Base-by-base conservation (phyloP, 2,888 invertebrate species). In the Scaptomyza cyrtandrae region DNA sequence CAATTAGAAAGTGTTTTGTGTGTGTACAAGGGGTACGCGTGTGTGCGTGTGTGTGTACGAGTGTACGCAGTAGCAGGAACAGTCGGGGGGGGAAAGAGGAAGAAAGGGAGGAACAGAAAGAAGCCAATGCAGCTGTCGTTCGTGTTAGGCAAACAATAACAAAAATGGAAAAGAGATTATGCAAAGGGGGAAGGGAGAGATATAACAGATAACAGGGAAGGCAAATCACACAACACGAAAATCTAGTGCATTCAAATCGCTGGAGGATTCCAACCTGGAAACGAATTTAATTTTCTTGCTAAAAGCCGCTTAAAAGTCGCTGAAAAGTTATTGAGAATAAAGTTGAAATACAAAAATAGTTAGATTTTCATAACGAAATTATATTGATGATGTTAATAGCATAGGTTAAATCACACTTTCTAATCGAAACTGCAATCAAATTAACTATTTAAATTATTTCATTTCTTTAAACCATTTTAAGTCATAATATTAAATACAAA, bases 1-100 rank as follows among this genome's bases (percentile, higher is more conserved):
- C 87, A 85, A 88, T 88, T 84, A 84, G 77, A 69, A 64, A 62
- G 55, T 72, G 71, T 80, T 64, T 60, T 62, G 67, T 75, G 48
- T 56, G 57, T 24, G 11, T 11, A 0, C 0, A 0, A 5, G 2
- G 55, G 60, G 67, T 75, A 48, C 45, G 57, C 58, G 70, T 77
- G 55, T 58, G 52, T 59, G 55, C 60, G 71, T 75, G 53, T 57
- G 48, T 60, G 71, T 78, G 53, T 59, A 52, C 7, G 31, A 16
- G 24, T 35, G 46, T 35, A 44, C 10, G 24, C 24, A 35, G 33
- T 31, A 6, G 29, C 31, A 7, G 49, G 9, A 13, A 16, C 16
- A 39, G 39, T n/a, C 13, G 0, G 10, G 13, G 13, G 35, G n/a
- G 19, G 19, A 19, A 19, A 19, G 19, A 19, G 19, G 19, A 19